Conservation (phyloP, 2,888 invertebrate species). For the Pristionchus mayeri region DNA sequence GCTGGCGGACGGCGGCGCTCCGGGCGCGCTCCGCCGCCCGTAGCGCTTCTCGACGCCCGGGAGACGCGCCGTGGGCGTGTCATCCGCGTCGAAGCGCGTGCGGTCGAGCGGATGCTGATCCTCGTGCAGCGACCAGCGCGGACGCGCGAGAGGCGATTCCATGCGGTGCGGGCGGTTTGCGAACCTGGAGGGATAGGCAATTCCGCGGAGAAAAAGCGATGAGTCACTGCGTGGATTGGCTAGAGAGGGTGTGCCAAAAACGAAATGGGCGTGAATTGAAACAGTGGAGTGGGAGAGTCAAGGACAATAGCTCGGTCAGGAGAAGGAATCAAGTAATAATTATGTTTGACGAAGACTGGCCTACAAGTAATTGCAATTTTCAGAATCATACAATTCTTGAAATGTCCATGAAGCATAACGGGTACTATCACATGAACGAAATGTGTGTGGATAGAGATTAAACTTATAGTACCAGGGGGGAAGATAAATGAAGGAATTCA, state of each 20-base stretch:
- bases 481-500: too few species aligned
- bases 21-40: conserved; percentile 5
- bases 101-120: conserved; percentile 3
- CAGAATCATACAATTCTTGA: too few species aligned
- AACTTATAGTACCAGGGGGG: too few species aligned
- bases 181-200: too few species aligned
- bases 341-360: too few species aligned
- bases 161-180: neutral
- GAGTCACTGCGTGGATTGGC: conserved; percentile 53
- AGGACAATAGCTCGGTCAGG: conserved; percentile 13
- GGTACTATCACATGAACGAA: too few species aligned
- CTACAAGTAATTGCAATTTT: too few species aligned
- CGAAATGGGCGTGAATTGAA: conserved; percentile 37
- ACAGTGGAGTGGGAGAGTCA: neutral
- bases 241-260: conserved; percentile 7
- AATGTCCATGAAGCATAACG: too few species aligned
- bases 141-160: conserved; percentile 2
- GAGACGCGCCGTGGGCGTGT: neutral
- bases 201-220: conserved; percentile 9
- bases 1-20: neutral
- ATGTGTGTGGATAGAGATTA: too few species aligned
- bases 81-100: neutral
- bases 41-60: conserved; percentile 22
- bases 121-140: conserved; percentile 15
- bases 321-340: too few species aligned